phyloP scores from a whole-genome alignment of 1,140 invertebrate genomes.

The Parasteatoda tepidariorum region DNA sequence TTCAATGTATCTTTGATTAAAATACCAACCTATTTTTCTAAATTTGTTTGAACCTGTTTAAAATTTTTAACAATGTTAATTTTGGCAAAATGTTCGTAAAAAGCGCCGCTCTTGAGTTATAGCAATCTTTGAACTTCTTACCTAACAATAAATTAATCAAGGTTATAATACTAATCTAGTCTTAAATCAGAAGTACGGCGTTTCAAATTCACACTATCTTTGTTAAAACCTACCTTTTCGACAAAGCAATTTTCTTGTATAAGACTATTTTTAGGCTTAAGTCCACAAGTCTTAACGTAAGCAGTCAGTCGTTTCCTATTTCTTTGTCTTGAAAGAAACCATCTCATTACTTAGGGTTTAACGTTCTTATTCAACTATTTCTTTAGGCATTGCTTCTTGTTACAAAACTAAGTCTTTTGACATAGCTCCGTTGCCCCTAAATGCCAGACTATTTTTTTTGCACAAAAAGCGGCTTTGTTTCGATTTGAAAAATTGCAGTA shows the following conservation, averaged over 20 bases:
- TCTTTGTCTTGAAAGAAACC: neutral
- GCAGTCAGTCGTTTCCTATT: neutral
- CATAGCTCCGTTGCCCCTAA: neutral
- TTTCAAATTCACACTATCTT: neutral
- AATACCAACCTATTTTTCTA: too few species aligned
- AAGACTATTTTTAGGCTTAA: neutral
- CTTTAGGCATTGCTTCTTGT: neutral
- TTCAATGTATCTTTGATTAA: too few species aligned
- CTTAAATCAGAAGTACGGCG: neutral
- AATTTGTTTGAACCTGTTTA: too few species aligned
- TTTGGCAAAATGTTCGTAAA: too few species aligned
- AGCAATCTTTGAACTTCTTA: too few species aligned
- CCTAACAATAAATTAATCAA: too few species aligned
- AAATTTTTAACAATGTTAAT: too few species aligned
- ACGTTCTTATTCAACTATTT: neutral
- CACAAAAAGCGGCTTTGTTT: neutral
- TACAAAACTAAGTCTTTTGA: neutral
- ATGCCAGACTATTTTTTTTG: neutral
- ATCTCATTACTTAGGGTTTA: neutral
- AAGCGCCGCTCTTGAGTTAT: too few species aligned
- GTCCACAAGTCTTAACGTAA: neutral
- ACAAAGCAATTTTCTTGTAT: neutral
- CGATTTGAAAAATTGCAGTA: neutral
- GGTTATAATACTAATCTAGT: too few species aligned
- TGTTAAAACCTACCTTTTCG: neutral